Conservation (phyloP, 2,888 invertebrate genomes). For the Xestia c-nigrum region DNA sequence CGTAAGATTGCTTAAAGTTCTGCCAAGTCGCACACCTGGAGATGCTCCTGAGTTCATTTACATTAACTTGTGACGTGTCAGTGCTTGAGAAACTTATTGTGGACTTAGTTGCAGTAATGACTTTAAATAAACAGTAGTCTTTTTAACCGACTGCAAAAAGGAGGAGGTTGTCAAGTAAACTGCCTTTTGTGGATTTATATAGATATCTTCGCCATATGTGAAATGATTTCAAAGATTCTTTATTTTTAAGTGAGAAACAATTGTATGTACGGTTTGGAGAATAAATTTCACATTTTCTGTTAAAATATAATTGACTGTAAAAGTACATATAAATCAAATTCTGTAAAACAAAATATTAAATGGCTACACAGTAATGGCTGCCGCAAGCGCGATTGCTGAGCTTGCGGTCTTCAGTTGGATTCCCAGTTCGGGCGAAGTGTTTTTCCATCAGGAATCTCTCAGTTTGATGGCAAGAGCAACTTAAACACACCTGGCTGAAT, state of each 20-base stretch:
- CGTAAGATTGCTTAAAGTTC: constrained; percentile 67
- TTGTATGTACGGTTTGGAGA: neutral
- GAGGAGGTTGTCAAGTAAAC: no score
- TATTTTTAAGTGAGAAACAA: neutral
- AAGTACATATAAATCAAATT: neutral
- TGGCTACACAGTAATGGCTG: neutral
- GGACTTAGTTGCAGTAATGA: constrained; percentile 37
- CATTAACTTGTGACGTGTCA: constrained; percentile 73
- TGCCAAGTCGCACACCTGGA: constrained; percentile 71
- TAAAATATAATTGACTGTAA: neutral
- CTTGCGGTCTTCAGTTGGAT: neutral
- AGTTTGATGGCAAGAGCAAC: neutral
- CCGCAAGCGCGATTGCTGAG: neutral
- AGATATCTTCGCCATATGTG: no score
- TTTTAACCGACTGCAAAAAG: neutral
- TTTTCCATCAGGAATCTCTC: neutral
- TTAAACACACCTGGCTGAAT: neutral
- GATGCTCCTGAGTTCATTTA: constrained; percentile 74
- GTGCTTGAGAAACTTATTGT: constrained; percentile 59
- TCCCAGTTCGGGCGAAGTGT: neutral
- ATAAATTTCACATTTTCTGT: neutral
- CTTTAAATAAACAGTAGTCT: constrained; percentile 22
- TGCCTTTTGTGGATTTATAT: no score
- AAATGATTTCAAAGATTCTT: no score
- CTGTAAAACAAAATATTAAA: neutral